These are phyloP conservation scores for Cremastinae sp. DNA, from an alignment of 2,888 invertebrate species.

Conservation along the genomic window DNA sequence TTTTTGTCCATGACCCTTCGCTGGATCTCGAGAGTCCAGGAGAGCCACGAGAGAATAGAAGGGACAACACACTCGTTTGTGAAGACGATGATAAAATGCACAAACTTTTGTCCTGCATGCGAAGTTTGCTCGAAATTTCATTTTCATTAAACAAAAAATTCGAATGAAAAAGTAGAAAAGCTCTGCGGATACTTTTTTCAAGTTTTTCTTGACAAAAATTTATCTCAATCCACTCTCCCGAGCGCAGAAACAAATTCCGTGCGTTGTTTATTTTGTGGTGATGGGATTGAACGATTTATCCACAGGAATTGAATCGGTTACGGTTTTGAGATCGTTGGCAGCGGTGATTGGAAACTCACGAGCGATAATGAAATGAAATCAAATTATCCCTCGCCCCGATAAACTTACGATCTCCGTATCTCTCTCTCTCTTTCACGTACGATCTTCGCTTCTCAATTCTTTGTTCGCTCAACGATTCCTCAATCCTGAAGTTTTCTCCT, in stretches of 20 bases:
- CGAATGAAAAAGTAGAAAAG: constrained; percentile 4
- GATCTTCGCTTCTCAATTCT: constrained; percentile 5
- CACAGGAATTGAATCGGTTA: constrained; percentile 47
- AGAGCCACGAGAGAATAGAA: constrained; percentile 34
- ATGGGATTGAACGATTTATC: constrained; percentile 23
- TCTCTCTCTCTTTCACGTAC: constrained; percentile 24
- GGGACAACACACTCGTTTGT: constrained; percentile 21
- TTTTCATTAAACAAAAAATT: constrained; percentile 14
- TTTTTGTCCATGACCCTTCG: constrained; percentile 31
- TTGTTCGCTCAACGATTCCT: constrained; percentile 35
- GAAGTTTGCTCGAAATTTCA: constrained; percentile 14
- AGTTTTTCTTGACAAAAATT: neutral
- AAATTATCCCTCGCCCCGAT: constrained; percentile 51
- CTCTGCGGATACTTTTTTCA: neutral
- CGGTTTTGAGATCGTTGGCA: constrained; percentile 39
- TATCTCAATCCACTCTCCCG: neutral
- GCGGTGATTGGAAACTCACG: constrained; percentile 51
- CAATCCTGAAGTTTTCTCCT: constrained; percentile 44
- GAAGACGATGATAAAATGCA: constrained; percentile 56
- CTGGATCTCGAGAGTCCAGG: constrained; percentile 44
- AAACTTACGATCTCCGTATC: constrained; percentile 33
- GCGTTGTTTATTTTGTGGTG: neutral
- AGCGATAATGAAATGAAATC: constrained; percentile 52
- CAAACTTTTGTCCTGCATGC: constrained; percentile 45
- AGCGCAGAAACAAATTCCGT: neutral